Base-by-base conservation (phyloP, 2,888 invertebrate species). In the Sthenelais limicola region DNA sequence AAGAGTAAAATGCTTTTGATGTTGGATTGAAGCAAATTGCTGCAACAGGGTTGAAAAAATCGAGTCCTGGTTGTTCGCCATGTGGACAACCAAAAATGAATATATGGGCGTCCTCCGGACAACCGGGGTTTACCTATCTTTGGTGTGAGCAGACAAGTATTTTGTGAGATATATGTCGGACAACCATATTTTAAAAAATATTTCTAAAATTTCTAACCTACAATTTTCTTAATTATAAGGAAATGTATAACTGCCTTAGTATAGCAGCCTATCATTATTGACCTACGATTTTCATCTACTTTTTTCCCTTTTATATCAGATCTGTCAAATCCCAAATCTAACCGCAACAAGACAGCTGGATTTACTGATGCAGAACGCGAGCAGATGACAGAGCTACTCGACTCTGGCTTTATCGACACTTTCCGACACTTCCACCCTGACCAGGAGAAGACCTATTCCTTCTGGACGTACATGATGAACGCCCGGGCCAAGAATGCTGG, bases 351-450 rank as follows among this genome's bases (percentile, higher is more conserved):
- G 75, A 85, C 80, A 85, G 97, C 99, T 33, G 99, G 99, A 3
- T 99, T 98, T 86, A 98, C 98, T 0, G 91, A 92, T 75, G 95
- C 98, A 86, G 99, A 99, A 89, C 91, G 99, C 38, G 93, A 94
- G 12, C 95, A 94, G 26, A 94, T 99, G 92, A 92, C 94, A 0
- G 92, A 93, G 32, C 90, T 98, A 67, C 89, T 99, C 12, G 90
- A 90, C 0, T 91, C 92, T 54, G 96, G 96, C 0, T 97, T 94
- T 85, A 90, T 96, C 0, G 98, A 99, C 88, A 92, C 94, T 0
- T 99, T 92, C 88, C 91, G 98, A 33, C 90, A 92, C 77, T 89
- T 97, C 1, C 92, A 98, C 89, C 98, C 98, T 0, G 93, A 96
- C 9, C 90, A 91, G 82, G 92, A 91, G 5, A 93, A 91, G 9